Percentiles rank a stretch among this genome's conserved stretches.
phyloP scores from a whole-genome alignment of 1,140 invertebrate species.

The Tetramorium alpestre region DNA sequence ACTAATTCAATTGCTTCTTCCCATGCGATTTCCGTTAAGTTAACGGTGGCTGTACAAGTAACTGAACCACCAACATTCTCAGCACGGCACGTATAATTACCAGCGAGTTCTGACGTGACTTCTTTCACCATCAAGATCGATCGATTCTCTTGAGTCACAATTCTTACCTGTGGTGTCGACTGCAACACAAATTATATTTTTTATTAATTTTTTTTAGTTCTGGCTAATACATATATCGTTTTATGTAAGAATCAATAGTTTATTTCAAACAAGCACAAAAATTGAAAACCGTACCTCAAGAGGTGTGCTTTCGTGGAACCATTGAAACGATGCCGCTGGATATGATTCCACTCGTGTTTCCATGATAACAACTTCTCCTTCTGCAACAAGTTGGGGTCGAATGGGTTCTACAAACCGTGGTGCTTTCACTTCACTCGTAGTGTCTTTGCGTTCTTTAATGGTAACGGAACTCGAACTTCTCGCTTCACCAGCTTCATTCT shows the following conservation, averaged over 20 bases:
- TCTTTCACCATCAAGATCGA: slow-evolving; percentile 93
- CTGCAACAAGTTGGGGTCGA: slow-evolving; percentile 89
- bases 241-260: neutral
- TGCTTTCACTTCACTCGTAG: slow-evolving; percentile 88
- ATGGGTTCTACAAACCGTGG: slow-evolving; percentile 91
- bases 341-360: slow-evolving; percentile 92
- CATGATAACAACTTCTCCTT: slow-evolving; percentile 92
- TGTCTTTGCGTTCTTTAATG: slow-evolving; percentile 86
- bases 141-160: slow-evolving; percentile 91
- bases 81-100: slow-evolving; percentile 94
- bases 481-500: slow-evolving; percentile 91
- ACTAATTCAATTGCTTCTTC: slow-evolving; percentile 88
- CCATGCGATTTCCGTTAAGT: slow-evolving; percentile 88
- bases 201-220: slow-evolving; percentile 65
- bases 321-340: slow-evolving; percentile 94
- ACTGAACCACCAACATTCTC: slow-evolving; percentile 95
- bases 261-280: neutral
- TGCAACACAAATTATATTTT: slow-evolving; percentile 77
- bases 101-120: slow-evolving; percentile 90
- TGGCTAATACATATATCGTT: neutral
- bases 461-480: slow-evolving; percentile 92
- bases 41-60: slow-evolving; percentile 92
- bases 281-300: slow-evolving; percentile 82
- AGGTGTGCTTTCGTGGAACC: slow-evolving; percentile 90
- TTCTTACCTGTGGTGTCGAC: slow-evolving; percentile 89